Conservation (phyloP, 2,888 invertebrate genomes). For the Pachycephus smyrnensis region DNA sequence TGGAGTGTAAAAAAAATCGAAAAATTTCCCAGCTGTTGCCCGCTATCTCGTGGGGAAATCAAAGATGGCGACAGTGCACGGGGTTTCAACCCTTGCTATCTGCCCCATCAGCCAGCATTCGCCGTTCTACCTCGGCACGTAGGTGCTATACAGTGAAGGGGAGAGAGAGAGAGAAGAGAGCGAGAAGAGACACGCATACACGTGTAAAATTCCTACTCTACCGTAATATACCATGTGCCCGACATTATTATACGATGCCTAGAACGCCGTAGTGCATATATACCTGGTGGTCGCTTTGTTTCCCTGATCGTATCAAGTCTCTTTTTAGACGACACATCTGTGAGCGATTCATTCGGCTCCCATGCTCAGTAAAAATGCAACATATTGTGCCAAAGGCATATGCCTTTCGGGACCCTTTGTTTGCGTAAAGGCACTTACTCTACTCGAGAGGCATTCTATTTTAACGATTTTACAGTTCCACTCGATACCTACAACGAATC, state of each 20-base stretch:
- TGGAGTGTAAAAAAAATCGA: constrained; percentile 22
- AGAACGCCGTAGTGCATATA: constrained; percentile 16
- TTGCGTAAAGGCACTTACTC: background rate
- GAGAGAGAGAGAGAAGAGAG: background rate
- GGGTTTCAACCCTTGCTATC: constrained; percentile 65
- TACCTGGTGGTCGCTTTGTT: constrained; percentile 56
- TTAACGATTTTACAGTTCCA: constrained; percentile 2
- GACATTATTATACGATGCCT: constrained; percentile 40
- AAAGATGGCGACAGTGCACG: constrained; percentile 54
- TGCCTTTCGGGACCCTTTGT: constrained; percentile 23
- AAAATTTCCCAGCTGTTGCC: constrained; percentile 64
- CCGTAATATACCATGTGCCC: constrained; percentile 27
- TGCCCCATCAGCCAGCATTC: constrained; percentile 39
- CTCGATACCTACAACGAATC: background rate
- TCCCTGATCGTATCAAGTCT: constrained; percentile 55
- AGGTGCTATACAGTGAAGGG: background rate
- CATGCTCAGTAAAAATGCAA: constrained; percentile 42
- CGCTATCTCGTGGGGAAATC: constrained; percentile 55
- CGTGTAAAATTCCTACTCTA: background rate
- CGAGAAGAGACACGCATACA: background rate
- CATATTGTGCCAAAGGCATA: constrained; percentile 52
- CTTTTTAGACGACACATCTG: constrained; percentile 54
- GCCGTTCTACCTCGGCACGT: constrained; percentile 23
- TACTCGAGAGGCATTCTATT: background rate
- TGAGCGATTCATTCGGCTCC: constrained; percentile 46